phyloP scores from a whole-genome alignment of 2,113 vertebrate genomes.

The Diphyllodes magnificus region DNA sequence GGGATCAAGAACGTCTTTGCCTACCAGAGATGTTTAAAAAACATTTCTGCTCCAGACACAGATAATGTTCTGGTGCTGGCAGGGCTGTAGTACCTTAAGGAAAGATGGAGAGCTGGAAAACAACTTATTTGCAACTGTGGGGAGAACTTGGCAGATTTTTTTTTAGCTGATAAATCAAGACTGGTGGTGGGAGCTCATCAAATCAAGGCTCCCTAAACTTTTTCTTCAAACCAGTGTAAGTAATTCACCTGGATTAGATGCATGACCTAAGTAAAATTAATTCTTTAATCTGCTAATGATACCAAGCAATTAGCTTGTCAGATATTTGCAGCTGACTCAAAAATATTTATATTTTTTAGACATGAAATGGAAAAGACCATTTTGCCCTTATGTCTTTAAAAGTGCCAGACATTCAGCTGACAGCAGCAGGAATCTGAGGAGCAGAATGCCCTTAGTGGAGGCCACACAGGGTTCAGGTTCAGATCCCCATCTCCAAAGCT shows the following conservation, averaged over 20 bases:
- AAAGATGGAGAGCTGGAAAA: neutral
- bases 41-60: neutral
- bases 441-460: neutral
- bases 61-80: fast-evolving
- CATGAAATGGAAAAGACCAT: neutral
- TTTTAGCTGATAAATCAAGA: neutral
- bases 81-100: neutral
- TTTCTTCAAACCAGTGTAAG: neutral
- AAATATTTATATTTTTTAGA: neutral
- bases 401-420: neutral
- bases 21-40: neutral
- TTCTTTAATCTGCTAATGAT: neutral
- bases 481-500: neutral
- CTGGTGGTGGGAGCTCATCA: neutral
- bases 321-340: neutral
- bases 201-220: neutral
- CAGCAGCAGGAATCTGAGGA: neutral
- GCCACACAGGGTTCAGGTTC: neutral
- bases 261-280: neutral
- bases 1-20: neutral
- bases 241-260: neutral
- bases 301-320: neutral
- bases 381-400: neutral
- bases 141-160: neutral
- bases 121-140: neutral